Conservation (phyloP, 2,888 invertebrate genomes). For the Rhagium mordax region DNA sequence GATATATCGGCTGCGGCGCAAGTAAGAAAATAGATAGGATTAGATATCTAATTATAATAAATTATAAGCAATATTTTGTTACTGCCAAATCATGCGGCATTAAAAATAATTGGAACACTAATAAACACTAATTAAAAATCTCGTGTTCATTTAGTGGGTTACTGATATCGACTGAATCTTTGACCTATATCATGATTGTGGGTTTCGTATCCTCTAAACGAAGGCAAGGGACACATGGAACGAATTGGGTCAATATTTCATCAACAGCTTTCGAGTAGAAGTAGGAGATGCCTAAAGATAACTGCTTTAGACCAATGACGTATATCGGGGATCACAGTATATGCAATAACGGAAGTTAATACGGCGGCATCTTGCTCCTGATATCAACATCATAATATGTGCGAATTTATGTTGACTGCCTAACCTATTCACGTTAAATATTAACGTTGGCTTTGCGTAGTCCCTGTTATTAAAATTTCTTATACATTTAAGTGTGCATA, state of each 20-base stretch:
- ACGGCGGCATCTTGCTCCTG: neutral
- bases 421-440: slow-evolving; percentile 1
- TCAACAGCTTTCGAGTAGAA: no score
- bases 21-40: neutral
- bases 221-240: no score
- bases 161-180: neutral
- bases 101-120: slow-evolving; percentile 2
- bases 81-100: slow-evolving; percentile 1
- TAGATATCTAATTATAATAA: slow-evolving; percentile 13
- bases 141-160: neutral
- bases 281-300: no score
- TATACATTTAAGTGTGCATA: slow-evolving; percentile 9
- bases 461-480: slow-evolving; percentile 11
- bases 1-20: slow-evolving; percentile 7
- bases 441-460: neutral
- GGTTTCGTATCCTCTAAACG: no score
- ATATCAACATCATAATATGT: neutral
- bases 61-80: neutral
- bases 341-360: no score
- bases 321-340: no score
- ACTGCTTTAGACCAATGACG: no score
- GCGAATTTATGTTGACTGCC: neutral
- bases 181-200: no score
- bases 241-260: no score
- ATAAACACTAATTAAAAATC: neutral